Evolutionary conservation across 2,888 invertebrate species (phyloP), one percentile per base, ranked within the genome.

Genomic region (Phorcus lineatus): DNA sequence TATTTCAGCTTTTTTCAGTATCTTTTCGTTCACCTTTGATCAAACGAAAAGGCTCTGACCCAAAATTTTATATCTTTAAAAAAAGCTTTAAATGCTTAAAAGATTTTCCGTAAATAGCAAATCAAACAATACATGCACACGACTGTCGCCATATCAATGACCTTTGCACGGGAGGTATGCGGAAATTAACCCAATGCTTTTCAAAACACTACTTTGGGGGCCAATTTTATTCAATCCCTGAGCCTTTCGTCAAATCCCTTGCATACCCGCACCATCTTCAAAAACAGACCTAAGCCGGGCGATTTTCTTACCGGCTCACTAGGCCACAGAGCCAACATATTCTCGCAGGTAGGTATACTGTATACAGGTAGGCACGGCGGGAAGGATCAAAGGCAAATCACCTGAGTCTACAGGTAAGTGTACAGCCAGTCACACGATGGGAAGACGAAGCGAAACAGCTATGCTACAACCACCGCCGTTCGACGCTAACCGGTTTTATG

Each of bases 401-500:
- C 62, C 62, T 24, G 28, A 62, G 16, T 28, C 28, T 62, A 22
- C 28, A 24, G 16, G 62, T 24, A 28, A 28, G 62, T 62, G 62
- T 62, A 16, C 62, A 4, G 62, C 28, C 28, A 2, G 62, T 24
- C 62, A 22, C 62, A 28, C 16, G 16, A 62, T 13, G 62, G 62
- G 62, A 17, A 28, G 62, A 28, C 16, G 28, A 11, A 62, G 28
- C 28, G 24, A 24, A 28, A 62, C 62, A 62, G 28, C 24, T 62
- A 62, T 24, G 62, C 16, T 28, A 9, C 28, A 13, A 24, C 62
- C 28, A 28, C 62, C 28, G 24, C 28, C 24, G 62, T 24, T 62
- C 6, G 28, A 28, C 62, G 62, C 62, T 62, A 62, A 62, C 62
- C 62, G 62, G 62, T 62, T 62, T 62, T 62, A 62, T 62, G 62